Evolutionary conservation across 2,888 invertebrate species (phyloP).

Genomic region (Fragum fragum): DNA sequence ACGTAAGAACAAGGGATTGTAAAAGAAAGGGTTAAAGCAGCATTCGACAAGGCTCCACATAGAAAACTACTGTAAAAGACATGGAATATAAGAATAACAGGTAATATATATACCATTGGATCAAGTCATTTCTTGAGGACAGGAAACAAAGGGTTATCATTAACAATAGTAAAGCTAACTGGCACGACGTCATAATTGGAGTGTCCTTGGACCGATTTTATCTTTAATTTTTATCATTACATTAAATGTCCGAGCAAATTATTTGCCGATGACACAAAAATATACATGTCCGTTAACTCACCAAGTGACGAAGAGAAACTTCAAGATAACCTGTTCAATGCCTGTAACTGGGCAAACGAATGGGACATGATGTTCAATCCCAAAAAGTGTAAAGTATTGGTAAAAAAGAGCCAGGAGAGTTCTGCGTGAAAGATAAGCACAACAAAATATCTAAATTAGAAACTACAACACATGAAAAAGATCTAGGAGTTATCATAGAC

Average conservation of each 20-base stretch:
- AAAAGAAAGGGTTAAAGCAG: no score
- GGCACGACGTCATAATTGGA: no score
- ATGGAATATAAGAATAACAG: no score
- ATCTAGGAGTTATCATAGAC: constrained; percentile 12
- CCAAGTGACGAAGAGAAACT: not conserved
- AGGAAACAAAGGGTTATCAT: no score
- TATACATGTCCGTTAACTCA: not conserved
- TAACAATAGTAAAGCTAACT: no score
- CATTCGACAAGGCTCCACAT: no score
- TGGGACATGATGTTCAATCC: constrained; percentile 33
- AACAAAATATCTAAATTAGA: not conserved
- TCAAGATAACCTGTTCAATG: constrained; percentile 9
- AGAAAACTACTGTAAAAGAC: no score
- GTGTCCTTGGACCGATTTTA: no score
- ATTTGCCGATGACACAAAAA: constrained; percentile 24
- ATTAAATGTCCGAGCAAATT: not conserved
- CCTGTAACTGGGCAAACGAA: constrained; percentile 28
- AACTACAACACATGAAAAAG: not conserved
- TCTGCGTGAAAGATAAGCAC: not conserved
- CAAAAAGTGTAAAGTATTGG: constrained; percentile 28
- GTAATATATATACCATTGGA: no score
- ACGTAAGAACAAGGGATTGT: no score
- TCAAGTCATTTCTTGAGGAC: no score
- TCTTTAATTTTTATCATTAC: constrained; percentile 26
- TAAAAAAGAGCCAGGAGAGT: not conserved